phyloP scores from a whole-genome alignment of 1,140 invertebrate genomes.

The Drosophila nigrodunni region DNA sequence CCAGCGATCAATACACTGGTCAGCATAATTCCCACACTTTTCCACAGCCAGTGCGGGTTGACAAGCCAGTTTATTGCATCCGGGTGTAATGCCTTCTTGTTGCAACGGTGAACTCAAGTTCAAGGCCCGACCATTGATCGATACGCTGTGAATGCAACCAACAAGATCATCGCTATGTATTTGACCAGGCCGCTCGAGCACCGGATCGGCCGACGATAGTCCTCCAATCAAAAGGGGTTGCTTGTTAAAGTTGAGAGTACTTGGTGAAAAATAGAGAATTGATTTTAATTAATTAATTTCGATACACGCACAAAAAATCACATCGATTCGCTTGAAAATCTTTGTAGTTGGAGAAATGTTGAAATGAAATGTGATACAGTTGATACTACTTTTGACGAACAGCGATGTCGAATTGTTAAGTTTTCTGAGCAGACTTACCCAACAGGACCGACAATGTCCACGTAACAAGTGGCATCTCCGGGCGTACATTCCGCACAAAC shows the following conservation, averaged over 20 bases:
- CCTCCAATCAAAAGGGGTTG: slow-evolving; percentile 94
- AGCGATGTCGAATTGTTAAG: no score
- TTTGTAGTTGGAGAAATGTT: no score
- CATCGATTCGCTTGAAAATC: no score
- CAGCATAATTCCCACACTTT: slow-evolving; percentile 88
- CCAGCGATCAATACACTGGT: slow-evolving; percentile 94
- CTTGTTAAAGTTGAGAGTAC: slow-evolving; percentile 96
- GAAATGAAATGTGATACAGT: no score
- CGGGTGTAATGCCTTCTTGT: slow-evolving; percentile 89
- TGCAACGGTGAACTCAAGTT: slow-evolving; percentile 92
- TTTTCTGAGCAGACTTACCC: slow-evolving; percentile 87
- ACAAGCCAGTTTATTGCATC: slow-evolving; percentile 89
- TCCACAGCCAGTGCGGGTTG: slow-evolving; percentile 82
- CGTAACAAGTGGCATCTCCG: slow-evolving; percentile 92
- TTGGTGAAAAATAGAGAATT: slow-evolving; percentile 73
- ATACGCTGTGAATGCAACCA: slow-evolving; percentile 95
- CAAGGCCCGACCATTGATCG: slow-evolving; percentile 92
- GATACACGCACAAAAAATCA: not conserved
- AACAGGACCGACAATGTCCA: slow-evolving; percentile 92
- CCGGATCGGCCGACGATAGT: slow-evolving; percentile 91
- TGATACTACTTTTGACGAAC: no score
- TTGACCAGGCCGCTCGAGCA: slow-evolving; percentile 94
- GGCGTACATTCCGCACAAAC: slow-evolving; percentile 93
- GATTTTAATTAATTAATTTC: not conserved
- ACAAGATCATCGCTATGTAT: slow-evolving; percentile 96